Evolutionary conservation across 1,140 invertebrate genomes (phyloP).

Genomic region (Drosophila nasuta): DNA sequence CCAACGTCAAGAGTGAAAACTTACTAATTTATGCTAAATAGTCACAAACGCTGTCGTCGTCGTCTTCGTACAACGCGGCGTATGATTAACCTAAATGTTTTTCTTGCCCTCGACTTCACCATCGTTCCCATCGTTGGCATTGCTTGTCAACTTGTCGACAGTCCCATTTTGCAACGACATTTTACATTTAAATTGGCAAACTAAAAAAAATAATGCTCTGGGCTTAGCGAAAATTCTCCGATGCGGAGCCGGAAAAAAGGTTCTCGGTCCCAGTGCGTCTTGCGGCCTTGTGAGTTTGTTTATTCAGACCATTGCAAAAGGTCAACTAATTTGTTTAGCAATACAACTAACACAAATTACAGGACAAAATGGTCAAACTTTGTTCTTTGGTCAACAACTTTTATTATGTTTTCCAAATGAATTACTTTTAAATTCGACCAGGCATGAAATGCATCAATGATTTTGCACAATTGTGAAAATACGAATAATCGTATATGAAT

Average conservation of each 20-base stretch:
- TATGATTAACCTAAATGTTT: conserved; percentile 78
- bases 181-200: conserved; percentile 76
- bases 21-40: conserved; percentile 82
- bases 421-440: not conserved
- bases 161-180: conserved; percentile 28
- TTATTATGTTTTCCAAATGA: conserved; percentile 22
- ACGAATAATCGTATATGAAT: not conserved
- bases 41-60: conserved; percentile 30
- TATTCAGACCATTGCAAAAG: conserved; percentile 62
- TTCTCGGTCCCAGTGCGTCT: conserved; percentile 38
- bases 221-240: conserved; percentile 56
- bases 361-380: conserved; percentile 43
- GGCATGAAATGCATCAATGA: conserved; percentile 5
- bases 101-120: conserved; percentile 25
- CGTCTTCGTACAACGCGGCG: conserved; percentile 53
- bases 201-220: conserved; percentile 61
- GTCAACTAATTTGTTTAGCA: conserved; percentile 65
- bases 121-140: conserved; percentile 8
- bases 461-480: not conserved
- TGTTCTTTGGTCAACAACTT: conserved; percentile 7
- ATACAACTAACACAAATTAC: conserved; percentile 41
- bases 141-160: conserved; percentile 36
- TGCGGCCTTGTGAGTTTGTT: conserved; percentile 42
- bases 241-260: conserved; percentile 59
- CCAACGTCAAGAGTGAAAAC: conserved; percentile 52